Conservation (phyloP, 2,888 invertebrate genomes). For the Dugesia japonica region DNA sequence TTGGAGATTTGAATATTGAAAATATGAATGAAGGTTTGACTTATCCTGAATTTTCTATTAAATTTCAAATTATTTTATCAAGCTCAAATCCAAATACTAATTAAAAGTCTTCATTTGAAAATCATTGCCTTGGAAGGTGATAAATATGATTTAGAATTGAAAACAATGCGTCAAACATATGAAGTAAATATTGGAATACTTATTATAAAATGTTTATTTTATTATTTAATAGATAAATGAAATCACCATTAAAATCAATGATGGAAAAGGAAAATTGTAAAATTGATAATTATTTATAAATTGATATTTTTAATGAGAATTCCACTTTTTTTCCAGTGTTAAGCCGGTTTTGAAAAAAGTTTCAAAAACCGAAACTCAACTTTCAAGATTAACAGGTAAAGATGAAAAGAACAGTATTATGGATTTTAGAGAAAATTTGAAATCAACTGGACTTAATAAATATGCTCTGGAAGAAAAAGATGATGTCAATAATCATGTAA, state of each 20-base stretch:
- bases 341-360: constrained; percentile 98
- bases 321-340: constrained; percentile 51
- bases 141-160: constrained; percentile 97
- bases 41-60: not conserved
- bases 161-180: constrained; percentile 77
- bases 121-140: constrained; percentile 79
- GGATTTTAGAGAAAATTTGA: constrained; percentile 97
- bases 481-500: constrained; percentile 36
- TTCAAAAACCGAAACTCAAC: constrained; percentile 77
- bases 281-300: constrained; percentile 36
- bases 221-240: too few species aligned
- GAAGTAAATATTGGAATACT: constrained; percentile 59
- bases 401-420: constrained; percentile 59
- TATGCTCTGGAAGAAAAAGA: constrained; percentile 85
- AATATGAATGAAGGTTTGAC: constrained; percentile 42
- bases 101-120: constrained; percentile 80
- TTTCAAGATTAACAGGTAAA: constrained; percentile 77
- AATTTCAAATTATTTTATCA: constrained; percentile 47
- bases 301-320: too few species aligned
- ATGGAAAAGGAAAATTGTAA: constrained; percentile 91
- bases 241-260: constrained; percentile 96
- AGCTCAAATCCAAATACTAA: constrained; percentile 84
- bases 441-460: constrained; percentile 76
- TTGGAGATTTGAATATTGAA: constrained; percentile 41
- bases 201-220: too few species aligned